Percentiles rank a stretch among this genome's conserved stretches.
Evolutionary conservation across 1,140 invertebrate species (phyloP).

Genomic region (Monomorium pharaonis): DNA sequence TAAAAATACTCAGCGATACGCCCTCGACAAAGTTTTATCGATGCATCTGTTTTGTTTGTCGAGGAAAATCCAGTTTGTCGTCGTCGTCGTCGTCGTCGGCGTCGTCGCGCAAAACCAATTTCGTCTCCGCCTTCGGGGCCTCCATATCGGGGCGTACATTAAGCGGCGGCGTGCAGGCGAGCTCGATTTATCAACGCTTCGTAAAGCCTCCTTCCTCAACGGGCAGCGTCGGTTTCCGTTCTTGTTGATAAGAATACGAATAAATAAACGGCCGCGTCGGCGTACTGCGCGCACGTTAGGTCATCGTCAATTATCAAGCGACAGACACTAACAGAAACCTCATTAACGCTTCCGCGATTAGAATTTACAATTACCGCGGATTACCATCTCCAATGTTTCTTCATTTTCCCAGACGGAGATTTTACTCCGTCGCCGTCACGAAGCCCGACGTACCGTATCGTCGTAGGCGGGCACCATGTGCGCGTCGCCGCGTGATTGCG

Average conservation of each 20-base stretch:
- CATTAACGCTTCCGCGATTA: neutral
- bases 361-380: neutral
- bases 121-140: slow-evolving; percentile 52
- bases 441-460: neutral
- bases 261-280: neutral
- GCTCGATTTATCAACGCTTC: slow-evolving; percentile 62
- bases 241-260: slow-evolving; percentile 63
- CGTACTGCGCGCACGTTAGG: neutral
- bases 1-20: slow-evolving; percentile 52
- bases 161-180: slow-evolving; percentile 44
- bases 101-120: slow-evolving; percentile 60
- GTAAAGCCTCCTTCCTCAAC: slow-evolving; percentile 56
- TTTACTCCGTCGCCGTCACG: neutral
- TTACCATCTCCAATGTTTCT: neutral
- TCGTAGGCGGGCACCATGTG: slow-evolving; percentile 39
- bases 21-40: slow-evolving; percentile 53
- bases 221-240: slow-evolving; percentile 53
- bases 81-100: slow-evolving; percentile 41
- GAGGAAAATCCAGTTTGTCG: slow-evolving; percentile 61
- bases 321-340: slow-evolving; percentile 6
- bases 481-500: slow-evolving; percentile 30
- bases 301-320: slow-evolving; percentile 34
- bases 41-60: slow-evolving; percentile 61
- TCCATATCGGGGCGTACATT: slow-evolving; percentile 63
- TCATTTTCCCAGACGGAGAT: neutral